Conservation (phyloP, 1,140 invertebrate species). For the Yoshiicerus persimilis region DNA sequence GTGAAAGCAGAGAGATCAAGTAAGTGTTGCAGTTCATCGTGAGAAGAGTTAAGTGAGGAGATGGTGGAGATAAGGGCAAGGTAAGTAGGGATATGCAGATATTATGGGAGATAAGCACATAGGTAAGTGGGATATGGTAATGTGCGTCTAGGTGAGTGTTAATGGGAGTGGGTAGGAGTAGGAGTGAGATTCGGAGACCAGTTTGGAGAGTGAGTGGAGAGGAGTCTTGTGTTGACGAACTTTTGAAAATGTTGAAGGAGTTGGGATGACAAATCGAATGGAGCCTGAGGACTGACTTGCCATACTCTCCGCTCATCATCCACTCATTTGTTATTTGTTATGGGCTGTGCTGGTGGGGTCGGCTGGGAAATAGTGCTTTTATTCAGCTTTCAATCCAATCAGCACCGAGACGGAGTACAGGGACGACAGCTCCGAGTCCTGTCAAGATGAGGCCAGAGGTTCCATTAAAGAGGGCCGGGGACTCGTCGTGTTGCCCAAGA, state of each 20-base stretch:
- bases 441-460: slow-evolving; percentile 35
- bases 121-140: not conserved
- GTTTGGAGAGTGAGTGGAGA: not conserved
- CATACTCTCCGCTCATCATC: slow-evolving; percentile 35
- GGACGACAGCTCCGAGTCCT: slow-evolving; percentile 1
- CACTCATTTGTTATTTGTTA: slow-evolving; percentile 37
- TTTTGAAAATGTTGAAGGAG: slow-evolving; percentile 34
- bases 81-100: not conserved
- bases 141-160: too few species aligned
- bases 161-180: not conserved
- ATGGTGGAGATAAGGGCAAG: not conserved
- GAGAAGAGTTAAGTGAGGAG: not conserved
- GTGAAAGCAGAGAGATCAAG: not conserved
- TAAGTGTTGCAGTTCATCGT: not conserved
- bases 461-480: slow-evolving; percentile 26
- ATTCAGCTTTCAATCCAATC: slow-evolving; percentile 25
- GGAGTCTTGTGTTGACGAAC: slow-evolving; percentile 31
- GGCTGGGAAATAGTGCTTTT: slow-evolving; percentile 12
- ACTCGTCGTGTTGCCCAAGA: slow-evolving; percentile 42
- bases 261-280: slow-evolving; percentile 34
- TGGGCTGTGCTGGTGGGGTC: not conserved
- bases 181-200: not conserved
- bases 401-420: not conserved
- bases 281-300: slow-evolving; percentile 26
- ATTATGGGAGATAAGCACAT: not conserved